Evolutionary conservation across 1,140 invertebrate species (phyloP).

Genomic region (Ceratina japonica): DNA sequence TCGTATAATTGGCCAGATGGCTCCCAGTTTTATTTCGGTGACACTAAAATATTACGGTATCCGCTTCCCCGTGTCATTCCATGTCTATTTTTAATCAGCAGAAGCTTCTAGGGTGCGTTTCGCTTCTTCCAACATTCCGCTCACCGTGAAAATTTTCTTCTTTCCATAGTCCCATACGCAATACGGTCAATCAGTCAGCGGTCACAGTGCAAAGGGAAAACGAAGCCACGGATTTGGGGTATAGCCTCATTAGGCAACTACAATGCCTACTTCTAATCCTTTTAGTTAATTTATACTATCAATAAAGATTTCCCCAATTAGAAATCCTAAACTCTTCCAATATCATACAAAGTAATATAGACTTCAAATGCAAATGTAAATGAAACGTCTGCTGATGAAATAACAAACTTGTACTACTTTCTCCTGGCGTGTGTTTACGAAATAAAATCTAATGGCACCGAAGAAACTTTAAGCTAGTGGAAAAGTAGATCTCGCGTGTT

Average conservation of each 20-base stretch:
- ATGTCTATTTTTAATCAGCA: slow-evolving; percentile 59
- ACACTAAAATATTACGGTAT: slow-evolving; percentile 65
- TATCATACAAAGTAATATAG: no score
- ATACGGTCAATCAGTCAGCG: neutral
- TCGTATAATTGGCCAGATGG: slow-evolving; percentile 64
- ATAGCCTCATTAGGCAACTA: no score
- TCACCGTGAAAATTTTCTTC: slow-evolving; percentile 19
- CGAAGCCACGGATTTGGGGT: no score
- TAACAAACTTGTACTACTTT: no score
- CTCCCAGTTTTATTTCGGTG: slow-evolving; percentile 64
- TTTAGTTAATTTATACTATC: no score
- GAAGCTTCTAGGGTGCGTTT: slow-evolving; percentile 46
- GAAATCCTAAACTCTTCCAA: no score
- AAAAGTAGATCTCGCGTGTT: neutral
- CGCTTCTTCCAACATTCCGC: slow-evolving; percentile 24
- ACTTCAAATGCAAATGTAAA: no score
- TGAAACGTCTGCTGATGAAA: no score
- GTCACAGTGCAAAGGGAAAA: neutral
- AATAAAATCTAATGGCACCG: no score
- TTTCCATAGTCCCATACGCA: neutral
- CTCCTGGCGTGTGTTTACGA: no score
- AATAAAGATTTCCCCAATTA: no score
- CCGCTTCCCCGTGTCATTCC: slow-evolving; percentile 64
- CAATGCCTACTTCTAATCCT: no score
- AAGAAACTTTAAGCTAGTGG: neutral